These are phyloP conservation scores for Spea hammondii DNA, from an alignment of 2,797 vertebrate species.

Conservation along the genomic window DNA sequence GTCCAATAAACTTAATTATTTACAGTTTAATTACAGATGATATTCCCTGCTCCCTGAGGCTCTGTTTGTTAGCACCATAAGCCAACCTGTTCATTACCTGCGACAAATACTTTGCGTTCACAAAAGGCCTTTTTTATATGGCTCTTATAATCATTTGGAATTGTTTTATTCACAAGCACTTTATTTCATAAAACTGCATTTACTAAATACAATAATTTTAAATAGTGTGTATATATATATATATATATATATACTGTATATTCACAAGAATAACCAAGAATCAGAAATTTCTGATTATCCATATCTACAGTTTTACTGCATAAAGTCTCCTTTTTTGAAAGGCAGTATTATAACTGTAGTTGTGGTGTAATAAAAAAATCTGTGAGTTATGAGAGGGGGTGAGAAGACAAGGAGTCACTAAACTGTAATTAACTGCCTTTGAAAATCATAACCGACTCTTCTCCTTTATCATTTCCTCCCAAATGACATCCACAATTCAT, in stretches of 20 bases:
- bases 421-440: constrained; percentile 28
- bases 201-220: not conserved
- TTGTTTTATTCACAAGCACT: too few relatives aligned
- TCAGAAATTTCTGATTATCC: too few relatives aligned
- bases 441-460: constrained; percentile 24
- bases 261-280: too few relatives aligned
- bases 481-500: constrained; percentile 43
- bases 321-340: not conserved
- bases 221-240: too few relatives aligned
- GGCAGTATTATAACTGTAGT: not conserved
- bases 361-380: not conserved
- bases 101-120: constrained; percentile 21
- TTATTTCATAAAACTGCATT: not conserved
- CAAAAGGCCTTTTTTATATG: too few relatives aligned
- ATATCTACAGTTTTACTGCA: not conserved
- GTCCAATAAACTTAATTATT: constrained; percentile 42
- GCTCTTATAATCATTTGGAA: too few relatives aligned
- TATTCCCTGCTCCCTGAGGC: constrained; percentile 37
- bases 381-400: not conserved
- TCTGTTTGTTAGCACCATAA: constrained; percentile 40
- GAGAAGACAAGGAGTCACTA: constrained; percentile 28
- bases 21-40: constrained; percentile 48
- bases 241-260: too few relatives aligned
- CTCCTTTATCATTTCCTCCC: constrained; percentile 27
- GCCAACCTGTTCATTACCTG: constrained; percentile 35